These are phyloP conservation scores for Euplagia quadripunctaria DNA, from an alignment of 2,888 invertebrate species.

Conservation along the genomic window DNA sequence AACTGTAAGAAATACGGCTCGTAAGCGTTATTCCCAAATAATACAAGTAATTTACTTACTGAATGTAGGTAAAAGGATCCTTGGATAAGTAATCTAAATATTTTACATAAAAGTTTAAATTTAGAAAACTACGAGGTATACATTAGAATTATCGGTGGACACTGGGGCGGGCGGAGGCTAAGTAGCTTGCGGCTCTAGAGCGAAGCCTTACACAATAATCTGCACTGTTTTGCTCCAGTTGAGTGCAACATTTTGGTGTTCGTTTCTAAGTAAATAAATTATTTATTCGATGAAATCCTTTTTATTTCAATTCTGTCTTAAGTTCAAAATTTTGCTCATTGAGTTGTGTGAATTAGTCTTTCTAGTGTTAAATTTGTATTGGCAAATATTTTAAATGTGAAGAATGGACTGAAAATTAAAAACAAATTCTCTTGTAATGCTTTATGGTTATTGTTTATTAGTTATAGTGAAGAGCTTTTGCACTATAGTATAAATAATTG, in stretches of 20 bases:
- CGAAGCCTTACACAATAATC: constrained; percentile 80
- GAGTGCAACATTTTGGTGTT: constrained; percentile 59
- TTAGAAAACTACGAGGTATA: constrained; percentile 30
- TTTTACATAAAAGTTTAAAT: constrained; percentile 16
- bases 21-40: too few species aligned
- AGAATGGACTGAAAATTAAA: too few species aligned
- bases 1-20: not conserved
- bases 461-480: too few species aligned
- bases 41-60: constrained; percentile 25
- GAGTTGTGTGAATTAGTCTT: too few species aligned
- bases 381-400: too few species aligned
- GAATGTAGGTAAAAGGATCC: constrained; percentile 26
- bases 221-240: constrained; percentile 72
- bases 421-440: too few species aligned
- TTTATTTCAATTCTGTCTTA: too few species aligned
- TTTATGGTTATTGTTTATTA: too few species aligned
- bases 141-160: constrained; percentile 52
- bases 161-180: constrained; percentile 62
- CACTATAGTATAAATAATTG: too few species aligned
- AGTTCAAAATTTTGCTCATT: too few species aligned
- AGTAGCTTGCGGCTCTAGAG: constrained; percentile 65
- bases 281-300: not conserved
- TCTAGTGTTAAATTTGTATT: too few species aligned
- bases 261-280: not conserved
- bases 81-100: not conserved